These are phyloP conservation scores for Campoletis raptor DNA, from an alignment of 2,888 invertebrate genomes.

Conservation along the genomic window DNA sequence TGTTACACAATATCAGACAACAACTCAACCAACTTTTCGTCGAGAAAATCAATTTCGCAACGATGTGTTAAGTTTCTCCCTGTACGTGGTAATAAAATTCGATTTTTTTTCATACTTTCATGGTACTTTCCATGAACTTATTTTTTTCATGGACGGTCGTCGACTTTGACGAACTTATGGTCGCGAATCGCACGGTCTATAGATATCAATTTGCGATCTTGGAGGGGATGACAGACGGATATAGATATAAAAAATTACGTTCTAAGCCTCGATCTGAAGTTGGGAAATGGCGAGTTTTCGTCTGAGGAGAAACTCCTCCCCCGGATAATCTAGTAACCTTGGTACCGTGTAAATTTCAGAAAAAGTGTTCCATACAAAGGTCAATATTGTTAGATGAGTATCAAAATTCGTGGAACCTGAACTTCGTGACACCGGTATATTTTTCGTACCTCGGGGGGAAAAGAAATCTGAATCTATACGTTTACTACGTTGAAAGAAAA, in stretches of 20 bases:
- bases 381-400: slow-evolving; percentile 39
- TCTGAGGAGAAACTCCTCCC: not conserved
- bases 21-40: not conserved
- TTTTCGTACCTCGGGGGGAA: not conserved
- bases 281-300: slow-evolving; percentile 5
- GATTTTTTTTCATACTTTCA: not conserved
- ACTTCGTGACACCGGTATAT: not conserved
- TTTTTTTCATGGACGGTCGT: slow-evolving; percentile 5
- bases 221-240: not conserved
- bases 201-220: not conserved
- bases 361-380: slow-evolving; percentile 25
- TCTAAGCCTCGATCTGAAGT: slow-evolving; percentile 16
- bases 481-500: not conserved
- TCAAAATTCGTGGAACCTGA: not conserved
- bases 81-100: not conserved
- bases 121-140: not conserved
- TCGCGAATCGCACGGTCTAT: not conserved
- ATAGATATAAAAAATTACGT: not conserved
- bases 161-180: not conserved
- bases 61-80: not conserved
- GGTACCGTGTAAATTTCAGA: not conserved
- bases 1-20: not conserved
- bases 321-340: slow-evolving; percentile 36
- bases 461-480: not conserved
- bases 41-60: slow-evolving; percentile 5